Conservation (phyloP, 2,888 invertebrate genomes). For the Tetragonisca angustula region DNA sequence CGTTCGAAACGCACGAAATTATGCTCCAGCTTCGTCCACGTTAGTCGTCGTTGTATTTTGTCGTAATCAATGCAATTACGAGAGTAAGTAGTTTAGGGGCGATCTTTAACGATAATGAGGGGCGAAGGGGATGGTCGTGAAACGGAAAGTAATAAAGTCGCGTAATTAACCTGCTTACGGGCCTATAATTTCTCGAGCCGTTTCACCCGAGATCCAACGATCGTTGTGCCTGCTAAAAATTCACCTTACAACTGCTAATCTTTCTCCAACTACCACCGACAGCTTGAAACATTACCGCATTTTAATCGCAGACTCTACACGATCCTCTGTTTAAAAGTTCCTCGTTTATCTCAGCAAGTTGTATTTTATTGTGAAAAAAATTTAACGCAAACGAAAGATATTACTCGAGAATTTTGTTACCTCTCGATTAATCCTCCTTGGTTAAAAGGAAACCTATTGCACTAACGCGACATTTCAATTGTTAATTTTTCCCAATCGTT, state of each 20-base stretch:
- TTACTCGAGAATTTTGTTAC: neutral
- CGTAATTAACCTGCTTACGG: constrained; percentile 34
- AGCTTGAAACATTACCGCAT: neutral
- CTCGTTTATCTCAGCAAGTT: neutral
- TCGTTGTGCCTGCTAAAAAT: constrained; percentile 10
- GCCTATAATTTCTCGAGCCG: constrained; percentile 4
- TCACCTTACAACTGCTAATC: neutral
- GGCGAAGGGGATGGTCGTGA: neutral
- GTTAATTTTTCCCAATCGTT: too few species aligned
- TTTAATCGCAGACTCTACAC: neutral
- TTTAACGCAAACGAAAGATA: neutral
- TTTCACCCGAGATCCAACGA: neutral
- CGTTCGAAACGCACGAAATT: neutral
- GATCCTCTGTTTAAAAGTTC: neutral
- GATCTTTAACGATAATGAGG: constrained; percentile 5
- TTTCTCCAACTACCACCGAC: neutral
- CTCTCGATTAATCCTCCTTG: neutral
- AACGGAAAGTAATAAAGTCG: constrained; percentile 18
- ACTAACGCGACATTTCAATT: too few species aligned
- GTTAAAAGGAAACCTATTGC: too few species aligned
- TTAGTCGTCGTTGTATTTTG: neutral
- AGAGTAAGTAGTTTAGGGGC: neutral
- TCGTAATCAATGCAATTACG: neutral
- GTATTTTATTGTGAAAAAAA: neutral
- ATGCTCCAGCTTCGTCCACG: neutral